Conservation (phyloP, 92 coral and sea anemone genomes). For the Paragorgia papillata region DNA sequence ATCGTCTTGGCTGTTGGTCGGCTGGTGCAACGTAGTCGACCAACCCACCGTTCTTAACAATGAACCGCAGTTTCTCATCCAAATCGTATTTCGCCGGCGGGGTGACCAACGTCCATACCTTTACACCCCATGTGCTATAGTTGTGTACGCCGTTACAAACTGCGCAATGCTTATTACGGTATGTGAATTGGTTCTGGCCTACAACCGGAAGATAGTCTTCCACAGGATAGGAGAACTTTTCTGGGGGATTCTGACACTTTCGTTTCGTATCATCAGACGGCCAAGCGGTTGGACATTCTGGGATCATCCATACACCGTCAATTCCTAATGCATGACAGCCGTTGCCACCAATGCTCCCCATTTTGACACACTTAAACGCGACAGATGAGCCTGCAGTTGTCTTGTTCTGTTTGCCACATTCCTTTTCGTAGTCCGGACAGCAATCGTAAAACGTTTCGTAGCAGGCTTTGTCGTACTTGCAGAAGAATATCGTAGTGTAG, state of each 20-base stretch:
- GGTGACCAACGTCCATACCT: neutral
- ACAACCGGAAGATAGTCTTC: slow-evolving; percentile 19
- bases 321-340: neutral
- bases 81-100: neutral
- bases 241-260: slow-evolving; percentile 15
- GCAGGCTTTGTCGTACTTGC: slow-evolving; percentile 25
- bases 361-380: neutral
- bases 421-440: slow-evolving; percentile 8
- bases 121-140: neutral
- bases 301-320: slow-evolving; percentile 22
- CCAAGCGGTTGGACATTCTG: neutral
- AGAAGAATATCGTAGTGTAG: neutral
- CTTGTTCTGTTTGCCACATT: slow-evolving; percentile 16
- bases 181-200: neutral
- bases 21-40: neutral
- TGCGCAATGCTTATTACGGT: slow-evolving; percentile 18
- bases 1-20: neutral
- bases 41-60: neutral
- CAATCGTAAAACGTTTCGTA: slow-evolving; percentile 20
- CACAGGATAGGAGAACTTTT: slow-evolving; percentile 6
- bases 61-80: neutral
- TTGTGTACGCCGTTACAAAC: slow-evolving; percentile 2
- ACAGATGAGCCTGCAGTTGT: too few relatives aligned
- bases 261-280: neutral
- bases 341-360: neutral